A percentile compares a stretch with the other conserved stretches of the same genome.
These are phyloP conservation scores for Chorisops tibialis DNA, from an alignment of 2,888 invertebrate genomes.

Conservation along the genomic window DNA sequence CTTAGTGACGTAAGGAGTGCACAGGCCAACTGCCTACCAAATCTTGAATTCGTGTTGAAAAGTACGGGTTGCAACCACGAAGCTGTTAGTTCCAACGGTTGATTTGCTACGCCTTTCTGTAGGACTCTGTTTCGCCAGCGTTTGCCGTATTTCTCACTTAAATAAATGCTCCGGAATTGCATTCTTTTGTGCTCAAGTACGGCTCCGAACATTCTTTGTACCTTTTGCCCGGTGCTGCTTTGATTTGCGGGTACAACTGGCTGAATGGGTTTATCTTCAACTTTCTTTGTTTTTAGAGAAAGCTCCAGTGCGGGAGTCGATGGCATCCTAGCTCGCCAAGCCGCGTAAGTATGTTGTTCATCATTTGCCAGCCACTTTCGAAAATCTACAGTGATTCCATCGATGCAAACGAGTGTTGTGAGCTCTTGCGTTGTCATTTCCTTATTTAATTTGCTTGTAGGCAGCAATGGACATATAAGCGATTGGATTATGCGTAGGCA, in stretches of 20 bases:
- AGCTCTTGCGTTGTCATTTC: slow-evolving; percentile 56
- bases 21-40: slow-evolving; percentile 85
- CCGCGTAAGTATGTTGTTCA: slow-evolving; percentile 63
- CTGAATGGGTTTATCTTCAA: slow-evolving; percentile 37
- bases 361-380: slow-evolving; percentile 72
- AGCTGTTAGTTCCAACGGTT: slow-evolving; percentile 56
- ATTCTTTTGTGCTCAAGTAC: slow-evolving; percentile 47
- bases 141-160: slow-evolving; percentile 71
- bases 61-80: slow-evolving; percentile 88
- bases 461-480: slow-evolving; percentile 67
- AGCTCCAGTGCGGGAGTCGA: slow-evolving; percentile 42
- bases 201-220: slow-evolving; percentile 31
- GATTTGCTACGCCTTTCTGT: slow-evolving; percentile 46
- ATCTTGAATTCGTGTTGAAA: slow-evolving; percentile 86
- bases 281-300: slow-evolving; percentile 39
- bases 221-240: slow-evolving; percentile 29
- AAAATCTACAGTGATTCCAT: slow-evolving; percentile 68
- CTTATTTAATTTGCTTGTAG: slow-evolving; percentile 57
- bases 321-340: slow-evolving; percentile 68
- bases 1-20: slow-evolving; percentile 83
- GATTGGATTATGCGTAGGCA: slow-evolving; percentile 88
- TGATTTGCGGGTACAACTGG: slow-evolving; percentile 39
- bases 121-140: slow-evolving; percentile 60
- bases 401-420: slow-evolving; percentile 56
- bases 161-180: slow-evolving; percentile 54